Evolutionary conservation across 2,888 invertebrate species (phyloP), one percentile per base, ranked within the genome.

Genomic region (Coenonympha arcania): DNA sequence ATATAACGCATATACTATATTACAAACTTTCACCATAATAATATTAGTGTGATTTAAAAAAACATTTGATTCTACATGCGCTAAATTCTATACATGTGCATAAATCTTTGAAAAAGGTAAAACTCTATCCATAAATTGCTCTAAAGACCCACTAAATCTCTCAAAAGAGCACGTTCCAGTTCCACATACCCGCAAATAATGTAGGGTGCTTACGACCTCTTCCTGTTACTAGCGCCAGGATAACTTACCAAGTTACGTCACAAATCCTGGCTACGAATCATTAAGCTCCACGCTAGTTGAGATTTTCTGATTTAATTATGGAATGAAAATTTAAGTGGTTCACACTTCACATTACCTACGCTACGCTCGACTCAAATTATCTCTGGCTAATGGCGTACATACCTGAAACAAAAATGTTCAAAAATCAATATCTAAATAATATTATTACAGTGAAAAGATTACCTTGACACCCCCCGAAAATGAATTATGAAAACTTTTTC

Each of bases 51-150:
- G n/a, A n/a, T n/a, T n/a, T n/a, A 24, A 9, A 24, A 24, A 24
- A 24, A 24, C 6, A 2, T 8, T 24, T 24, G 24, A 24, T 24
- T 8, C 2, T 9, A 24, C 6, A 24, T 6, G 5, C 15, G 6
- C 31, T 31, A 13, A 31, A 31, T n/a, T 13, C 15, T 31, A n/a
- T 13, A 4, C 13, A 33, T 11, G 36, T 1, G 19, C 6, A 19
- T 19, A 36, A 16, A 19, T 36, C 11, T 19, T 20, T 22, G n/a
- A 24, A 24, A 39, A 24, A 22, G 15, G 24, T 39, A 39, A 15
- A 43, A 40, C 24, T 48, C 26, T 11, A 43, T 3, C 43, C 37
- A 37, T 52, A 50, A 50, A 50, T 44, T 39, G 39, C 43, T 20
- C 6, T 28, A 26, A 22, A 24, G 28, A 28, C 19, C 33, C 40